These are phyloP conservation scores for Drosophila infuscata DNA, from an alignment of 2,888 invertebrate species.

Conservation along the genomic window DNA sequence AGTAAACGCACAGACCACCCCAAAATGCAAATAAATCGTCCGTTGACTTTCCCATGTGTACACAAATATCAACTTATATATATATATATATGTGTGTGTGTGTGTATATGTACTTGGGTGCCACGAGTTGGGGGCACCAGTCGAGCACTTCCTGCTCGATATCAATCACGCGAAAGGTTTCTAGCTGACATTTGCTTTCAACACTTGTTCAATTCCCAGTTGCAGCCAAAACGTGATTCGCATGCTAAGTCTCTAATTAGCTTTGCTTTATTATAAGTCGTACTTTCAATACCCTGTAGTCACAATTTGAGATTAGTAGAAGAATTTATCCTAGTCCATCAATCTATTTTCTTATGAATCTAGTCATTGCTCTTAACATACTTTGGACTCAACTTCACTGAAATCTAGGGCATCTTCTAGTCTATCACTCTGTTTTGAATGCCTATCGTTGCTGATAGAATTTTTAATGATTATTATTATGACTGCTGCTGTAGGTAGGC, in stretches of 20 bases:
- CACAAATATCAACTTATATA: slow-evolving; percentile 1
- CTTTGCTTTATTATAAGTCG: slow-evolving; percentile 19
- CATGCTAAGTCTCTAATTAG: slow-evolving; percentile 54
- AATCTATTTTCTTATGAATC: neutral
- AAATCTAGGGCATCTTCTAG: neutral
- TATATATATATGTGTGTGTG: neutral
- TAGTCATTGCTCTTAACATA: neutral
- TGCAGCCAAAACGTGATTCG: slow-evolving; percentile 57
- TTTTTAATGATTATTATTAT: slow-evolving; percentile 21
- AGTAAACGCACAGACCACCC: slow-evolving; percentile 35
- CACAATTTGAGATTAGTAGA: neutral
- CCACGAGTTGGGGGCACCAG: slow-evolving; percentile 4
- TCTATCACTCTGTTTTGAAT: neutral
- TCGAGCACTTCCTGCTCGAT: slow-evolving; percentile 67
- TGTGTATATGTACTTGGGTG: slow-evolving; percentile 7
- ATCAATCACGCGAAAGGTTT: slow-evolving; percentile 67
- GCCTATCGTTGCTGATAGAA: slow-evolving; percentile 11
- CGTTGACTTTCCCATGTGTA: slow-evolving; percentile 51
- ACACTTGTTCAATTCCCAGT: slow-evolving; percentile 34
- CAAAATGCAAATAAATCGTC: slow-evolving; percentile 50
- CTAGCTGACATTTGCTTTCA: slow-evolving; percentile 61
- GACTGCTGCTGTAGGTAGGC: slow-evolving; percentile 13
- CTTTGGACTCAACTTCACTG: neutral
- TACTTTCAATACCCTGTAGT: neutral
- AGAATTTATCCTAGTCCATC: neutral